A percentile compares a stretch with the other conserved stretches of the same genome.
Evolutionary conservation across 2,113 vertebrate species (phyloP).

Genomic region (Copsychus sechellarum): DNA sequence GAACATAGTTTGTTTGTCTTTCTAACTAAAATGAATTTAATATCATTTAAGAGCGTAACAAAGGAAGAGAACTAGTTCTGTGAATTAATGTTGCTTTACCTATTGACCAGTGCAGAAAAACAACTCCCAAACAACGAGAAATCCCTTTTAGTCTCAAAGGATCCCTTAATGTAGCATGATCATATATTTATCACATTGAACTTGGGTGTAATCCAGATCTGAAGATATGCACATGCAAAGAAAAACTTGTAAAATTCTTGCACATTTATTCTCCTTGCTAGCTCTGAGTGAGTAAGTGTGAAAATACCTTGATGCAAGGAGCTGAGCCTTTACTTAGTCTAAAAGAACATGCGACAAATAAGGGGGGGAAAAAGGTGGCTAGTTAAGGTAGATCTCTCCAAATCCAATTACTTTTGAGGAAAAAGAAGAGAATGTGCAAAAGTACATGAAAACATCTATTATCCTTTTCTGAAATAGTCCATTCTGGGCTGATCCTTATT

Average conservation of each 20-base stretch:
- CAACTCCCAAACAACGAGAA: not conserved
- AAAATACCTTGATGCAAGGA: not conserved
- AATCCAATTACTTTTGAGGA: not conserved
- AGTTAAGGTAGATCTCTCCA: not conserved
- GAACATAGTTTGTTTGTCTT: not conserved
- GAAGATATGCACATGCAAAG: not conserved
- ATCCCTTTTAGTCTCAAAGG: not conserved
- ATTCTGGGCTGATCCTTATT: not conserved
- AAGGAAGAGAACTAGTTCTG: not conserved
- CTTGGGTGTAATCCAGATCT: not conserved
- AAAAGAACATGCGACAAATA: rapidly evolving
- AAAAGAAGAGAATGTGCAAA: not conserved
- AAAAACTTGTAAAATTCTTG: not conserved
- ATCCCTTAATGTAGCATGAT: not conserved
- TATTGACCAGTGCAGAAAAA: not conserved
- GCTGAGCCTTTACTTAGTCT: not conserved
- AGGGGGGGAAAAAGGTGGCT: rapidly evolving
- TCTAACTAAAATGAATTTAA: not conserved
- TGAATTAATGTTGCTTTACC: not conserved
- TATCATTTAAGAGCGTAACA: not conserved
- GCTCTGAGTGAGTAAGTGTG: not conserved
- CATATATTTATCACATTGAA: not conserved
- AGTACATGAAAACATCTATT: not conserved
- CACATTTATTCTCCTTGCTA: not conserved
- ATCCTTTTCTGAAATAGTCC: not conserved